Evolutionary conservation across 1,140 invertebrate genomes (phyloP).

Genomic region (Magallana ariakensis): DNA sequence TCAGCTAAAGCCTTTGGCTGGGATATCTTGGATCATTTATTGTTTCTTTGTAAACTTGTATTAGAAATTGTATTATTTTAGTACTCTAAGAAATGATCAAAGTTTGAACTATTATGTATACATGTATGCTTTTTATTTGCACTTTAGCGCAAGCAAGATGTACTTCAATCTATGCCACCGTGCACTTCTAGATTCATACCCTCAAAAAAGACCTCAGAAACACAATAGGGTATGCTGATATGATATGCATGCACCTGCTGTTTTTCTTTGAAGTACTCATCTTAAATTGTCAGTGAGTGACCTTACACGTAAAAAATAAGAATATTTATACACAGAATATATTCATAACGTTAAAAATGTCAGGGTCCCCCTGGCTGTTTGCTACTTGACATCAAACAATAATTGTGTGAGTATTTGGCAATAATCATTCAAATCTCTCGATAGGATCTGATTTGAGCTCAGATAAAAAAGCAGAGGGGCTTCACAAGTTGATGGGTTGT

Average conservation of each 20-base stretch:
- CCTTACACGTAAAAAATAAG: not conserved
- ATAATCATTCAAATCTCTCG: constrained; percentile 7
- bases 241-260: not conserved
- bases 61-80: no score
- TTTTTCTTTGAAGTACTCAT: not conserved
- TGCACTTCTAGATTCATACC: not conserved
- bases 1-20: no score
- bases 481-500: constrained; percentile 30
- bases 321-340: not conserved
- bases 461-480: not conserved
- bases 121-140: not conserved
- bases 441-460: not conserved
- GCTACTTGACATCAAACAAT: constrained; percentile 28
- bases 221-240: not conserved
- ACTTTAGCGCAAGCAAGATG: not conserved
- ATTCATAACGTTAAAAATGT: not conserved
- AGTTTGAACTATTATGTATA: no score
- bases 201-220: not conserved
- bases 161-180: not conserved
- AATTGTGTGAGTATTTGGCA: not conserved
- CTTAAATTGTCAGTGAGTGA: not conserved
- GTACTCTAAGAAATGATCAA: no score
- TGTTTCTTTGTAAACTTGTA: no score
- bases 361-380: not conserved
- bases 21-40: no score